Conservation (phyloP, 2,888 invertebrate genomes). For the Ariolimax columbianus region DNA sequence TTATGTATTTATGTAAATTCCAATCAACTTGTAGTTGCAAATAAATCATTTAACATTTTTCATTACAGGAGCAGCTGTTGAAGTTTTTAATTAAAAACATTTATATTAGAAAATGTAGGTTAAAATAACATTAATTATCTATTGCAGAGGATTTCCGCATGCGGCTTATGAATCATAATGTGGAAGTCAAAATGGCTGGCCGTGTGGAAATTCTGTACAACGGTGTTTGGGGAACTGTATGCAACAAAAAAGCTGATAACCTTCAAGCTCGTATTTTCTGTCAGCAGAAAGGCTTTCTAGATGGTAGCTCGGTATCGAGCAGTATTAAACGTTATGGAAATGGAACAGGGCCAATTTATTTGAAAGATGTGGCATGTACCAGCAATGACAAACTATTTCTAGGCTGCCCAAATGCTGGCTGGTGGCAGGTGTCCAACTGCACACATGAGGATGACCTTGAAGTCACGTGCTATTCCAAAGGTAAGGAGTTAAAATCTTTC, state of each 20-base stretch:
- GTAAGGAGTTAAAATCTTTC: slow-evolving; percentile 51
- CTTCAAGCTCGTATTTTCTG: slow-evolving; percentile 66
- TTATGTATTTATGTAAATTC: no score
- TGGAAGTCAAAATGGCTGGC: slow-evolving; percentile 43
- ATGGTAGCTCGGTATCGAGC: slow-evolving; percentile 57
- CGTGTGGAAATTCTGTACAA: slow-evolving; percentile 49
- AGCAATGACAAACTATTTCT: slow-evolving; percentile 58
- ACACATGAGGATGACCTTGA: slow-evolving; percentile 63
- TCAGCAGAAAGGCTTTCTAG: slow-evolving; percentile 65
- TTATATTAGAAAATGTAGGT: no score
- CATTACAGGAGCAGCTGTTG: no score
- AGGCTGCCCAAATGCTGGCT: slow-evolving; percentile 64
- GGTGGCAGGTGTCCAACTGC: slow-evolving; percentile 60
- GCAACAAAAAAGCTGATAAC: slow-evolving; percentile 59
- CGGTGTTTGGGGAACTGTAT: slow-evolving; percentile 59
- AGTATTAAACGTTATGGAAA: slow-evolving; percentile 41
- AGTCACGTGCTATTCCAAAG: slow-evolving; percentile 64
- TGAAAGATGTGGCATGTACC: slow-evolving; percentile 65
- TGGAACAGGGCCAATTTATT: slow-evolving; percentile 55
- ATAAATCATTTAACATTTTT: no score
- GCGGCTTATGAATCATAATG: slow-evolving; percentile 39
- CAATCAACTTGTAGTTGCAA: no score
- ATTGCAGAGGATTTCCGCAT: slow-evolving; percentile 40
- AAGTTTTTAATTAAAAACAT: no score
- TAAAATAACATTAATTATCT: slow-evolving; percentile 50